Evolutionary conservation across 2,113 vertebrate species (phyloP), one percentile per base, ranked within the genome.

Genomic region (Butastur rufipennis): DNA sequence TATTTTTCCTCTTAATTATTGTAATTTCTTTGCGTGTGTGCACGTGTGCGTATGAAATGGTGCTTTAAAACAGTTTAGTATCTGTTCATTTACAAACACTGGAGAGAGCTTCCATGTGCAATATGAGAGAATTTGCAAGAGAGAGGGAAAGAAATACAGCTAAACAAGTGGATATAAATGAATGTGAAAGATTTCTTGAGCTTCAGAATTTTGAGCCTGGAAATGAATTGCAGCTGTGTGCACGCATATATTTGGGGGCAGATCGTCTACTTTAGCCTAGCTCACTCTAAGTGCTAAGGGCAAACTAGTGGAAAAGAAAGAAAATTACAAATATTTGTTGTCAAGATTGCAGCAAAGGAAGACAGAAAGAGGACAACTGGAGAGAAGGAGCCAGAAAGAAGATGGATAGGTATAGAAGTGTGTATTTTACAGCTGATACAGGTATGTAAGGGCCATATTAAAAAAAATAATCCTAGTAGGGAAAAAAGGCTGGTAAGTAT

Each of bases 281-380:
- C 36, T 87, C 31, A 8, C 68, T 91, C 23, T 36, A 79, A 43
- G n/a, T 48, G 32, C 32, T 88, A 58, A 94, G 67, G n/a, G 40
- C 42, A 77, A 90, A 27, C 18, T 53, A 38, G 32, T 31, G 22
- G 61, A 88, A 94, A 96, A 93, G 38, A 56, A 90, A 93, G 58
- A 88, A 96, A 95, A 90, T 83, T 75, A 38, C 48, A 83, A 91
- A 52, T 90, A 91, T 92, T 94, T 95, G 40, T 73, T 71, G 58
- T 85, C 66, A 73, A 82, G 52, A 65, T 71, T 94, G 63, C 45
- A 85, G 66, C 43, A 90, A 83, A 92, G 32, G 70, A 86, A 92
- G 80, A 87, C 47, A 83, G 80, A 84, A 95, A 81, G 50, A 87
- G 48, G 53, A 63, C 21, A 93, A n/a, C n/a, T 79, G 23, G 18